These are phyloP conservation scores for Nymphalis polychloros DNA, from an alignment of 2,888 invertebrate genomes.

Conservation along the genomic window DNA sequence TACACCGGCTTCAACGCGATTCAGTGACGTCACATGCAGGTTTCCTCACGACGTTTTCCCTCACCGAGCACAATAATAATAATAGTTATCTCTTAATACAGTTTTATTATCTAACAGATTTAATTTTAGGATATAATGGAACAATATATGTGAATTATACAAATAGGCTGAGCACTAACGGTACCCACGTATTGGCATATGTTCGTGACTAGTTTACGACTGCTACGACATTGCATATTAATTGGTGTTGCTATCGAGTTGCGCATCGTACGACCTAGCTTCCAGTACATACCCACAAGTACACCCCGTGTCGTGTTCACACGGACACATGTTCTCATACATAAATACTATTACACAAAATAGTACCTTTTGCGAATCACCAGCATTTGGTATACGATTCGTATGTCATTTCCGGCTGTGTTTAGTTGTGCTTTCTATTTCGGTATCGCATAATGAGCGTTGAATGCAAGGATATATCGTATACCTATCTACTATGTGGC, in stretches of 20 bases:
- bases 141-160: conserved; percentile 74
- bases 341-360: conserved; percentile 4
- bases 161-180: conserved; percentile 74
- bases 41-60: no score
- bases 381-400: not conserved
- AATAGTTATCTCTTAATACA: not conserved
- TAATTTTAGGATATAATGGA: conserved; percentile 21
- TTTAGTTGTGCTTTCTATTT: no score
- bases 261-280: conserved; percentile 72
- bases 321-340: conserved; percentile 12
- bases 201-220: conserved; percentile 81
- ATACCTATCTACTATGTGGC: no score
- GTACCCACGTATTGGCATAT: conserved; percentile 78
- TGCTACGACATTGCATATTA: conserved; percentile 79
- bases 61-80: no score
- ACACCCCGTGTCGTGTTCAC: conserved; percentile 35
- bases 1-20: no score
- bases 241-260: conserved; percentile 75
- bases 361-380: not conserved
- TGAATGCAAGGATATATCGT: no score
- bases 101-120: conserved; percentile 34
- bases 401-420: no score
- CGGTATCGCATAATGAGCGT: no score
- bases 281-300: conserved; percentile 51
- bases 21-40: no score